Percentiles rank a stretch among this genome's conserved stretches.
phyloP scores from a whole-genome alignment of 2,113 vertebrate genomes.

The Leiothrix lutea region DNA sequence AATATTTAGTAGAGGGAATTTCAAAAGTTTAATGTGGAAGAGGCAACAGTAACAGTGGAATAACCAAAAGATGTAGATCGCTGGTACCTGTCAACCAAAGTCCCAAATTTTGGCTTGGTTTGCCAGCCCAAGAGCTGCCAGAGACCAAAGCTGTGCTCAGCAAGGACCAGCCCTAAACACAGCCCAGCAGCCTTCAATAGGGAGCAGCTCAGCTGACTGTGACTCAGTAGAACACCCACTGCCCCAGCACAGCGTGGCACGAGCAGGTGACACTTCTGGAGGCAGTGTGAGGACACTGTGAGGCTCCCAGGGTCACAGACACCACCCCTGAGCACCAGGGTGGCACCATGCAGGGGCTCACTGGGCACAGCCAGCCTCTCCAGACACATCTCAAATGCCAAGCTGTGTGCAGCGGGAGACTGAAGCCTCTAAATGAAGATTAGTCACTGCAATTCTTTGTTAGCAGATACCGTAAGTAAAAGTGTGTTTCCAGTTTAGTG shows the following conservation, averaged over 20 bases:
- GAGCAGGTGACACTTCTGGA: not conserved
- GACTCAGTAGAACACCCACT: not conserved
- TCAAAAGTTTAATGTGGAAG: not conserved
- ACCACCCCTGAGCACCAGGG: not conserved
- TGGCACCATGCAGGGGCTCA: not conserved
- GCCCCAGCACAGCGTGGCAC: accelerated
- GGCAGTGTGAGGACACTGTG: not conserved
- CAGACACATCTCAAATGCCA: not conserved
- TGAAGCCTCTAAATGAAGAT: not conserved
- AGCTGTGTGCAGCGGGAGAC: not conserved
- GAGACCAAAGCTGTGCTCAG: not conserved
- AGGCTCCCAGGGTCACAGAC: not conserved
- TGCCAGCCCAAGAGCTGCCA: not conserved
- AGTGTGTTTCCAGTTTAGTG: slow-evolving; percentile 1
- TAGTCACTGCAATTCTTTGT: not conserved
- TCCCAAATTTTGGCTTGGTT: not conserved
- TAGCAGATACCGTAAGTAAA: not conserved
- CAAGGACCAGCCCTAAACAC: not conserved
- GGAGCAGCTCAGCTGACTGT: not conserved
- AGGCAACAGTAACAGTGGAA: not conserved
- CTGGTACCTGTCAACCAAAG: not conserved
- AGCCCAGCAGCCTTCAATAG: not conserved
- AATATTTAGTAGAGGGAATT: not conserved
- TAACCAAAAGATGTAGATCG: accelerated
- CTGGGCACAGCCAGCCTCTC: not conserved